phyloP scores from a whole-genome alignment of 2,888 invertebrate genomes.

The Heliconius ismenius region DNA sequence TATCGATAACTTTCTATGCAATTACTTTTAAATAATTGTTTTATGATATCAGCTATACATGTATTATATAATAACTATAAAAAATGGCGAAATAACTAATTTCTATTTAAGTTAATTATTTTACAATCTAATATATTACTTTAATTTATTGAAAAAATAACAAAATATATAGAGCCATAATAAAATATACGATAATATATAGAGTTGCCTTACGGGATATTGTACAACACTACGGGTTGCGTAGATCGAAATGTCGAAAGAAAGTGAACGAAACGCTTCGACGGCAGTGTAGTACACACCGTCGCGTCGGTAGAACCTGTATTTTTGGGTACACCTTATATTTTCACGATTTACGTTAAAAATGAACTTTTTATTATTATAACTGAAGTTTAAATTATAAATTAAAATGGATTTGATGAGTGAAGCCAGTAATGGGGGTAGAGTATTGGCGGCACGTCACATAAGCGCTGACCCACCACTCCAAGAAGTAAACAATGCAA shows the following conservation, averaged over 20 bases:
- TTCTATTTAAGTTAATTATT: neutral
- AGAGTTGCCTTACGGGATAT: slow-evolving; percentile 38
- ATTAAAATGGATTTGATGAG: slow-evolving; percentile 63
- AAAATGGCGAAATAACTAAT: neutral
- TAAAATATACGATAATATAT: neutral
- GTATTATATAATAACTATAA: neutral
- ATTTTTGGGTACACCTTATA: slow-evolving; percentile 25
- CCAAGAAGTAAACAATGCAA: slow-evolving; percentile 57
- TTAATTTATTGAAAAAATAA: no score
- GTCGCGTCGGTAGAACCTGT: slow-evolving; percentile 39
- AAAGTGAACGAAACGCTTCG: slow-evolving; percentile 72
- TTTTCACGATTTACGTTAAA: slow-evolving; percentile 20
- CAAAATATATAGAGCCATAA: neutral
- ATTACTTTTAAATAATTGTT: neutral
- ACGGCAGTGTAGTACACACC: slow-evolving; percentile 45
- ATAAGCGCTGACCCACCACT: slow-evolving; percentile 61
- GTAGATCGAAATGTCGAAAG: slow-evolving; percentile 75
- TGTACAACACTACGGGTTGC: slow-evolving; percentile 60
- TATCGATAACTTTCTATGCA: slow-evolving; percentile 25
- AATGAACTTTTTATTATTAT: slow-evolving; percentile 28
- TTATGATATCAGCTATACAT: neutral
- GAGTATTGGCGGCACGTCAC: slow-evolving; percentile 62
- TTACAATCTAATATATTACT: neutral
- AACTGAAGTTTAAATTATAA: slow-evolving; percentile 17
- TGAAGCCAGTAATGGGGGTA: slow-evolving; percentile 58